These are phyloP conservation scores for Tetragonula carbonaria DNA, from an alignment of 2,888 invertebrate genomes.

Conservation along the genomic window DNA sequence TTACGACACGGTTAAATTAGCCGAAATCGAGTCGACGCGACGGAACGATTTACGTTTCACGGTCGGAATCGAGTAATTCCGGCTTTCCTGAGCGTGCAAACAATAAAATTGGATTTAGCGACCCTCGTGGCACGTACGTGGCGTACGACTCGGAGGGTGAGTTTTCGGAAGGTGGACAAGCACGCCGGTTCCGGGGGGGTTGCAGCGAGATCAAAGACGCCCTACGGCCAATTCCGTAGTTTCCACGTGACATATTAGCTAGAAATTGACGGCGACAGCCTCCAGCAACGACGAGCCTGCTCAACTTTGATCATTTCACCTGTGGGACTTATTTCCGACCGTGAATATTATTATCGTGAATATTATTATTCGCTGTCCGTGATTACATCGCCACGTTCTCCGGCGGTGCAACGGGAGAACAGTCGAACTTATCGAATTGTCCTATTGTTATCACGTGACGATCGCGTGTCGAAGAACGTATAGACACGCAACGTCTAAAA, in stretches of 20 bases:
- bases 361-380: constrained; percentile 36
- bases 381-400: constrained; percentile 19
- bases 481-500: not conserved
- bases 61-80: constrained; percentile 64
- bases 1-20: constrained; percentile 13
- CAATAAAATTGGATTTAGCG: constrained; percentile 78
- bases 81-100: constrained; percentile 68
- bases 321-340: constrained; percentile 61
- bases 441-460: not conserved
- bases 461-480: not conserved
- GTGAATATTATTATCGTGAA: constrained; percentile 59
- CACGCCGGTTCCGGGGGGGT: constrained; percentile 24
- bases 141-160: constrained; percentile 72
- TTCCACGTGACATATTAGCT: constrained; percentile 78
- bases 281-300: constrained; percentile 70
- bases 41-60: constrained; percentile 50
- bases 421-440: not conserved
- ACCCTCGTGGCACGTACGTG: constrained; percentile 67
- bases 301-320: constrained; percentile 76
- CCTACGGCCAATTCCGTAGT: constrained; percentile 69
- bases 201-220: constrained; percentile 74
- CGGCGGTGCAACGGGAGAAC: too few relatives aligned
- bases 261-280: constrained; percentile 78
- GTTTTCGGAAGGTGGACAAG: constrained; percentile 73
- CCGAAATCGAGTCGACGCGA: constrained; percentile 31